Evolutionary conservation across 2,113 vertebrate genomes (phyloP), one percentile per base, ranked within the genome.

Genomic region (Pterocles burchelli): DNA sequence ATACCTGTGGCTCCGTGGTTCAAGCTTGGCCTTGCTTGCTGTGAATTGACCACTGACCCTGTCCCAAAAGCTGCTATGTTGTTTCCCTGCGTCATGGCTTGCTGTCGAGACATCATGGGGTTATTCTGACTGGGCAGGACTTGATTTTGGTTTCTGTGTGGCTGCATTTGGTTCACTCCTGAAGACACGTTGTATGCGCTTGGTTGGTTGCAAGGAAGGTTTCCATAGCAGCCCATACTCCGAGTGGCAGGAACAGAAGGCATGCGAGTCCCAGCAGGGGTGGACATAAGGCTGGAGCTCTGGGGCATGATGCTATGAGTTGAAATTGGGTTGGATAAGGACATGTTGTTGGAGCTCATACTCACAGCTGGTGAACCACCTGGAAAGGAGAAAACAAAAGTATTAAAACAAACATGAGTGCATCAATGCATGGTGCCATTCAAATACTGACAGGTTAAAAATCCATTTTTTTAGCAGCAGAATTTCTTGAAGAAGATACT

Each of bases 241-340:
- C 98, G 98, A 81, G 95, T 45, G 2, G 96, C 88, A 34, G 98
- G 93, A 33, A 97, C 93, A 17, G 98, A 96, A 73, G 97, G 98
- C 97, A 99, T 98, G 89, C 99, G 99, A 29, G 98, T 89, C 59
- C 96, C 98, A 48, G 98, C 93, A 2, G 97, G 95, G 26, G 98
- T 97, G 4, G 98, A 95, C 94, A 99, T 93, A 80, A 99, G 98
- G 96, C 98, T 98, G 61, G 99, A 96, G 88, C 97, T 97, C 71
- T 98, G 96, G 41, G 98, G 97, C 21, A 98, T 96, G 82, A 98
- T 97, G 95, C 97, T 98, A 7, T 98, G 98, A n/a, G 99, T 98
- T 38, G 99, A 98, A 76, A 97, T 98, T 38, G 97, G 98, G 96
- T 97, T 99, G 86, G 98, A 75, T 92, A 99, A 91, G 55, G 98